phyloP scores from a whole-genome alignment of 2,888 invertebrate species.

The Calephelis perditalis region DNA sequence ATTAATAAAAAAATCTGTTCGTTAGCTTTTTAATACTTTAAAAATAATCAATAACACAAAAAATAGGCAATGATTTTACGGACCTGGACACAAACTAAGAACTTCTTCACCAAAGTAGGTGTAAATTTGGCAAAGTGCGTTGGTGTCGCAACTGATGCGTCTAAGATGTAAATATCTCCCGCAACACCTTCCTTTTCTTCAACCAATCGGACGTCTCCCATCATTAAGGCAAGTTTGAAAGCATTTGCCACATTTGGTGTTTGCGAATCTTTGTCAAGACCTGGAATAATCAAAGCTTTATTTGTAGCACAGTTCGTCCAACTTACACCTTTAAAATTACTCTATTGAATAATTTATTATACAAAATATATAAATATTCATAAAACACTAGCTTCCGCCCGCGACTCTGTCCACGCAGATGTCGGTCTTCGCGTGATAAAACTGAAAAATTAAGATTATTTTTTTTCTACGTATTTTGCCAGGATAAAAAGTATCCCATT shows the following conservation, averaged over 20 bases:
- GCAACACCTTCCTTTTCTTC: slow-evolving; percentile 90
- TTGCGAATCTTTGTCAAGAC: slow-evolving; percentile 82
- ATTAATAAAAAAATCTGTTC: no score
- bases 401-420: no score
- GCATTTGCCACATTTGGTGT: slow-evolving; percentile 86
- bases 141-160: slow-evolving; percentile 87
- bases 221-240: slow-evolving; percentile 90
- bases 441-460: no score
- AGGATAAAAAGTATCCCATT: no score
- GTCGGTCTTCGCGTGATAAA: no score
- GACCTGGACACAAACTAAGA: slow-evolving; percentile 88
- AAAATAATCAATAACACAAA: no score
- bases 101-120: slow-evolving; percentile 89
- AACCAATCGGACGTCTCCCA: slow-evolving; percentile 87
- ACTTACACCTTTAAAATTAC: no score
- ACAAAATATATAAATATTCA: no score
- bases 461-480: no score
- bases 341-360: slow-evolving; percentile 61
- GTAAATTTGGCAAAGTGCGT: slow-evolving; percentile 91
- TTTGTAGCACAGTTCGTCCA: neutral
- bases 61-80: slow-evolving; percentile 17
- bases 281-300: slow-evolving; percentile 36
- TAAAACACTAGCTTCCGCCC: no score
- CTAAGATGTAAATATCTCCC: slow-evolving; percentile 89
- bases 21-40: no score